Percentiles rank a stretch among this genome's conserved stretches.
These are phyloP conservation scores for Pheosia tremula DNA, from an alignment of 2,888 invertebrate species.

Conservation along the genomic window DNA sequence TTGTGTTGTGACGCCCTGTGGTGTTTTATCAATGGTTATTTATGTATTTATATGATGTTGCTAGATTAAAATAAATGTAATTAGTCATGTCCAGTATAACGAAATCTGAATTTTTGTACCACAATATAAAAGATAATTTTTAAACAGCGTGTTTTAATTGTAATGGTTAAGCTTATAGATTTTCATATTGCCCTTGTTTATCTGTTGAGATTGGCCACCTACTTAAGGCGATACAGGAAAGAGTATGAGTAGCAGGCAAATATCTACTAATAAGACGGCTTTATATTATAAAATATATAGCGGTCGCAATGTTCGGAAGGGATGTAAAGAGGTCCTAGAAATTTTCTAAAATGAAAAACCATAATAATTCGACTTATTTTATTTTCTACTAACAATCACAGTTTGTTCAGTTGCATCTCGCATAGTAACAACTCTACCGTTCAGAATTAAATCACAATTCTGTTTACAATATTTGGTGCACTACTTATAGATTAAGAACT, in stretches of 20 bases:
- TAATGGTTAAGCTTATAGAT: no score
- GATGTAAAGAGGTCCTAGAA: no score
- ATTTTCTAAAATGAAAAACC: slow-evolving; percentile 13
- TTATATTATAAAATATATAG: no score
- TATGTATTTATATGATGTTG: slow-evolving; percentile 17
- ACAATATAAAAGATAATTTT: slow-evolving; percentile 56
- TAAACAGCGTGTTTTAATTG: slow-evolving; percentile 11
- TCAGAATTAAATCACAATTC: slow-evolving; percentile 11
- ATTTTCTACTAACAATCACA: slow-evolving; percentile 70
- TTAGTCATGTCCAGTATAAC: slow-evolving; percentile 40
- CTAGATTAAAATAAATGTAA: slow-evolving; percentile 41
- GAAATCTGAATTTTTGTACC: slow-evolving; percentile 60
- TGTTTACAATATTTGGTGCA: slow-evolving; percentile 26
- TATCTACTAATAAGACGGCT: no score
- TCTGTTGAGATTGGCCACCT: no score
- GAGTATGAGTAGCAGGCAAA: no score
- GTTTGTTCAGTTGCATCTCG: slow-evolving; percentile 56
- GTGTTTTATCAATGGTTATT: no score
- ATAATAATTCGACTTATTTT: slow-evolving; percentile 53
- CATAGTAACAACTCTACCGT: slow-evolving; percentile 27
- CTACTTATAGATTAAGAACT: slow-evolving; percentile 13
- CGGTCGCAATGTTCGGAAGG: no score
- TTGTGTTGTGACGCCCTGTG: slow-evolving; percentile 14
- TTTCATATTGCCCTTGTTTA: no score
- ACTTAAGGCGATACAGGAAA: no score